These are phyloP conservation scores for Lerema accius DNA, from an alignment of 1,140 invertebrate genomes.

Conservation along the genomic window DNA sequence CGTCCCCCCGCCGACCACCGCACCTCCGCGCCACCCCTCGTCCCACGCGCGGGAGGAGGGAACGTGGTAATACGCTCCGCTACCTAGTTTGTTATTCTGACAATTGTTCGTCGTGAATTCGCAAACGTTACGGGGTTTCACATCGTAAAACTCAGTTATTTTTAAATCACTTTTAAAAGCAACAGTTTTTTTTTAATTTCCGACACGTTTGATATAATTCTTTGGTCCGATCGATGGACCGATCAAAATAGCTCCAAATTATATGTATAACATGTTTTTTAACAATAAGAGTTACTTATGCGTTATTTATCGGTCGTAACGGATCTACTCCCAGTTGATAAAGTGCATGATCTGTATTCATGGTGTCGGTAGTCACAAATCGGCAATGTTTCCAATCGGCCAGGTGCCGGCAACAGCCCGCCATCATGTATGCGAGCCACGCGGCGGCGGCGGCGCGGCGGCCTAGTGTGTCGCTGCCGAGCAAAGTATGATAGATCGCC, in stretches of 20 bases:
- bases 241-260: no score
- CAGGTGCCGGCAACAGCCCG: constrained; percentile 16
- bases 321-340: not conserved
- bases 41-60: constrained; percentile 10
- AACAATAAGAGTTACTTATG: no score
- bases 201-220: no score
- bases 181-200: no score
- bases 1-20: not conserved
- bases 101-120: not conserved
- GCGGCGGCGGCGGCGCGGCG: no score
- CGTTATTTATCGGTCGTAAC: no score
- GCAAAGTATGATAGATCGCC: constrained; percentile 26
- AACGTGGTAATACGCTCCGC: constrained; percentile 13
- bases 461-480: constrained; percentile 6
- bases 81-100: not conserved
- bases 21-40: not conserved
- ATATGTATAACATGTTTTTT: no score
- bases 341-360: not conserved
- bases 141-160: not conserved
- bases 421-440: constrained; percentile 14
- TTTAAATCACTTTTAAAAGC: not conserved
- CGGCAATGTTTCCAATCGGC: not conserved
- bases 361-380: not conserved
- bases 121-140: not conserved
- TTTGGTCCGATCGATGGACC: no score